Conservation (phyloP, 1,140 invertebrate genomes). For the Ruditapes philippinarum region DNA sequence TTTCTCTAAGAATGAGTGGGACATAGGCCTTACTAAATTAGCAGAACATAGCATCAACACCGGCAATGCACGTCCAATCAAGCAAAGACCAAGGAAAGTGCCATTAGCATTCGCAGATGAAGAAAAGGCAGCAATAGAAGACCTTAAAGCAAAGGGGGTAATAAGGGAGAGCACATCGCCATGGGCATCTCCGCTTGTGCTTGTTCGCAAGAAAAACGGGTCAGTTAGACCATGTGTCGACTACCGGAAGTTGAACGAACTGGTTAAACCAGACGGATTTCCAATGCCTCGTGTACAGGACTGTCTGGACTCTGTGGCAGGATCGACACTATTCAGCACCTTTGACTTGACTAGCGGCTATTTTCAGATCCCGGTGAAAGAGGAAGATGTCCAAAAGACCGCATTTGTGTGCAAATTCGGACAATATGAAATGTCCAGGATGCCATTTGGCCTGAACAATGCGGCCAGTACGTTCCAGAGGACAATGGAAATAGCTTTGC, state of each 20-base stretch:
- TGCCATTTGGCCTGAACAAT: slow-evolving; percentile 16
- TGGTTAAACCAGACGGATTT: slow-evolving; percentile 29
- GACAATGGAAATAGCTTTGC: slow-evolving; percentile 36
- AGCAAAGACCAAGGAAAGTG: not conserved
- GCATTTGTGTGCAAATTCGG: slow-evolving; percentile 32
- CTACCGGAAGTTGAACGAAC: slow-evolving; percentile 7
- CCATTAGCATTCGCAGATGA: not conserved
- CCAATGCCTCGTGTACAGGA: slow-evolving; percentile 1
- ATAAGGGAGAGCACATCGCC: not conserved
- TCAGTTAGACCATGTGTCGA: not conserved
- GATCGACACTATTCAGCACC: not conserved
- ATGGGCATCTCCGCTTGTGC: slow-evolving; percentile 13
- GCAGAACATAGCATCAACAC: slow-evolving; percentile 42
- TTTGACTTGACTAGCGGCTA: slow-evolving; percentile 37
- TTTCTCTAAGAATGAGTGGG: slow-evolving; percentile 14
- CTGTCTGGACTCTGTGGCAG: slow-evolving; percentile 33
- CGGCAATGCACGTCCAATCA: slow-evolving; percentile 24
- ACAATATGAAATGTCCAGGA: not conserved
- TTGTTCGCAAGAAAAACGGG: slow-evolving; percentile 31
- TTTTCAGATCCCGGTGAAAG: slow-evolving; percentile 13
- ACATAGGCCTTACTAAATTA: slow-evolving; percentile 9
- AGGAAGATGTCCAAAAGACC: slow-evolving; percentile 39
- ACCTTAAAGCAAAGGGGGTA: not conserved
- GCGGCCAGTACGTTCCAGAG: slow-evolving; percentile 4
- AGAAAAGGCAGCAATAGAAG: slow-evolving; percentile 16